Percentiles rank a stretch among this genome's conserved stretches.
phyloP scores from a whole-genome alignment of 2,888 invertebrate genomes.

The Synanthedon myopaeformis region DNA sequence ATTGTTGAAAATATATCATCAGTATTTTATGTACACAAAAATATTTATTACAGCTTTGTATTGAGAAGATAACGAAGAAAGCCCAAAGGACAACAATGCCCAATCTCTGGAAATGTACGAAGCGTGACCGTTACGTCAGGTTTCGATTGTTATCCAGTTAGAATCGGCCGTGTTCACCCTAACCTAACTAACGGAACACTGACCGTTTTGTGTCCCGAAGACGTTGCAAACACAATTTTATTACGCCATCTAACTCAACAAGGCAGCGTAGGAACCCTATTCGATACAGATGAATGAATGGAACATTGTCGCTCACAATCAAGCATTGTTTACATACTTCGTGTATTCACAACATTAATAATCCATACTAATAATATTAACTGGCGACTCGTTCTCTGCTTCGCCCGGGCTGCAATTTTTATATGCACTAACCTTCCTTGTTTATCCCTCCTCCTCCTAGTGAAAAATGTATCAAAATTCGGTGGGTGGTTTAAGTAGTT shows the following conservation, averaged over 20 bases:
- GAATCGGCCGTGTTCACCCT: conserved; percentile 43
- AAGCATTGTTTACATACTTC: too few relatives aligned
- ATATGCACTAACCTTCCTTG: too few relatives aligned
- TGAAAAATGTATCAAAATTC: too few relatives aligned
- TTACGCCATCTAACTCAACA: not conserved
- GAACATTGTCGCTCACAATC: not conserved
- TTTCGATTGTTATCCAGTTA: conserved; percentile 64
- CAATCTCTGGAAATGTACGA: conserved; percentile 10
- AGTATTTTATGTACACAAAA: too few relatives aligned
- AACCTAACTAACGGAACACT: conserved; percentile 53
- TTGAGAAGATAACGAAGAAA: conserved; percentile 17
- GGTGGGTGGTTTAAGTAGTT: too few relatives aligned
- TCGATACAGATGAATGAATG: not conserved
- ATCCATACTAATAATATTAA: too few relatives aligned
- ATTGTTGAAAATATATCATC: too few relatives aligned
- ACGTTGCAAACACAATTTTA: conserved; percentile 1
- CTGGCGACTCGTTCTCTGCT: too few relatives aligned
- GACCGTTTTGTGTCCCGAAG: conserved; percentile 21
- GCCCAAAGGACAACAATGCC: conserved; percentile 25
- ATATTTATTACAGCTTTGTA: conserved; percentile 21
- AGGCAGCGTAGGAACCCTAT: not conserved
- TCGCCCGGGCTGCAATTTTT: too few relatives aligned
- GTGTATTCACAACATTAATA: too few relatives aligned
- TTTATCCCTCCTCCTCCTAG: too few relatives aligned
- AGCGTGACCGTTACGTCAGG: conserved; percentile 42